phyloP scores from a whole-genome alignment of 1,140 invertebrate species.

The Ceratitis capitata region DNA sequence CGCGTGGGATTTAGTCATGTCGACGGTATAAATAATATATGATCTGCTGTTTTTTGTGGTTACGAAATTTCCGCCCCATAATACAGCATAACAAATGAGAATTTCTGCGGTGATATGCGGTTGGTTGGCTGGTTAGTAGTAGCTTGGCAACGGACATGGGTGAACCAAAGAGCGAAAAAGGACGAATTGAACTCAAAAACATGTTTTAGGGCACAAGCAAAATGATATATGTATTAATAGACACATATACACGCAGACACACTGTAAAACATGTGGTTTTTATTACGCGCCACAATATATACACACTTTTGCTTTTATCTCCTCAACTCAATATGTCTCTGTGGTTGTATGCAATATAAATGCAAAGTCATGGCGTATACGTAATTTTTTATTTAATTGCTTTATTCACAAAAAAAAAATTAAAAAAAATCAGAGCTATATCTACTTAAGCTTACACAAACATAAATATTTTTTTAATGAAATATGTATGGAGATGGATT shows the following conservation, averaged over 20 bases:
- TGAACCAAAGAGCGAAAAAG: background rate
- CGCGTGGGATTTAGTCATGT: background rate
- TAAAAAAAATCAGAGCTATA: background rate
- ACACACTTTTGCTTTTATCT: background rate
- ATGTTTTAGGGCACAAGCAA: too few relatives aligned
- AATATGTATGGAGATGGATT: background rate
- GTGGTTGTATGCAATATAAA: background rate
- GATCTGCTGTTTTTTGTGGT: background rate
- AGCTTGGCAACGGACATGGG: background rate
- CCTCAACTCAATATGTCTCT: background rate
- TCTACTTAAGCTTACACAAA: background rate
- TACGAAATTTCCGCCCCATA: background rate
- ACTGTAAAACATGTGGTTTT: background rate
- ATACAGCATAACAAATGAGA: background rate
- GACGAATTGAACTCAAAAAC: background rate
- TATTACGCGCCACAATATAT: background rate
- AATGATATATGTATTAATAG: background rate
- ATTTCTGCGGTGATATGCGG: background rate
- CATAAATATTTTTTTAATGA: background rate
- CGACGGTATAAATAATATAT: background rate
- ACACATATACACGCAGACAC: background rate
- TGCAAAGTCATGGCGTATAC: background rate
- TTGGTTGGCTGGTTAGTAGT: background rate
- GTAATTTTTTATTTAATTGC: background rate
- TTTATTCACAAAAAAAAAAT: too few relatives aligned